A percentile compares a stretch with the other conserved stretches of the same genome.
Evolutionary conservation across 2,888 invertebrate genomes (phyloP).

Genomic region (Corbicula japonica): DNA sequence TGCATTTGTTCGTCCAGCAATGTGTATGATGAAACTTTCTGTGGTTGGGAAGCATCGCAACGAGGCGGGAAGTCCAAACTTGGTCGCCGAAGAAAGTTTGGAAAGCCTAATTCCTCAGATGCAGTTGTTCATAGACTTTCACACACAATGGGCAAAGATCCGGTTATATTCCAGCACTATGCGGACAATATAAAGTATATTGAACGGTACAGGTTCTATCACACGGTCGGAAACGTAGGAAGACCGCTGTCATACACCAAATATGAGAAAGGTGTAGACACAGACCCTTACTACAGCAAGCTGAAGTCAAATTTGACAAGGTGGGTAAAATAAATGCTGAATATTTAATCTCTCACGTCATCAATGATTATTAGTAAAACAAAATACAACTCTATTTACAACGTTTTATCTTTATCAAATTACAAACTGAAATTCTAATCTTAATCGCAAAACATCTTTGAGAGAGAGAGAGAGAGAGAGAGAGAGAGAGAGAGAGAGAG

Average conservation of each 20-base stretch:
- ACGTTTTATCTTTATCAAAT: no score
- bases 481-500: no score
- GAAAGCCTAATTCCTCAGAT: constrained; percentile 22
- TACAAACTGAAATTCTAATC: no score
- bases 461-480: no score
- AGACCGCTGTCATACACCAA: constrained; percentile 31
- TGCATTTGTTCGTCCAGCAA: constrained; percentile 43
- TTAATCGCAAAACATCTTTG: no score
- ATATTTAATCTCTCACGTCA: no score
- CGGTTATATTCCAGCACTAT: constrained; percentile 51
- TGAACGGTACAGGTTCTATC: constrained; percentile 59
- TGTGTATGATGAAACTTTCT: constrained; percentile 19
- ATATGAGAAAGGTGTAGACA: constrained; percentile 24
- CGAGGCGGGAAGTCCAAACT: constrained; percentile 39
- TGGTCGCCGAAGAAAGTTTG: constrained; percentile 16
- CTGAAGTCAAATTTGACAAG: constrained; percentile 38
- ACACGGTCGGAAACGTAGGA: constrained; percentile 58
- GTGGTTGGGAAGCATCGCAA: constrained; percentile 45
- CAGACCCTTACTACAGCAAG: constrained; percentile 47
- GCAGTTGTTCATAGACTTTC: constrained; percentile 39
- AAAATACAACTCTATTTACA: no score
- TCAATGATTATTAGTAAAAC: no score
- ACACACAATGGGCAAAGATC: constrained; percentile 35
- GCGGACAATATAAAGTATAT: constrained; percentile 51
- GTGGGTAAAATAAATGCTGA: constrained; percentile 14